Percentiles rank a stretch among this genome's conserved stretches.
Conservation (phyloP, 2,888 invertebrate genomes). For the Heteropelma amictum region DNA sequence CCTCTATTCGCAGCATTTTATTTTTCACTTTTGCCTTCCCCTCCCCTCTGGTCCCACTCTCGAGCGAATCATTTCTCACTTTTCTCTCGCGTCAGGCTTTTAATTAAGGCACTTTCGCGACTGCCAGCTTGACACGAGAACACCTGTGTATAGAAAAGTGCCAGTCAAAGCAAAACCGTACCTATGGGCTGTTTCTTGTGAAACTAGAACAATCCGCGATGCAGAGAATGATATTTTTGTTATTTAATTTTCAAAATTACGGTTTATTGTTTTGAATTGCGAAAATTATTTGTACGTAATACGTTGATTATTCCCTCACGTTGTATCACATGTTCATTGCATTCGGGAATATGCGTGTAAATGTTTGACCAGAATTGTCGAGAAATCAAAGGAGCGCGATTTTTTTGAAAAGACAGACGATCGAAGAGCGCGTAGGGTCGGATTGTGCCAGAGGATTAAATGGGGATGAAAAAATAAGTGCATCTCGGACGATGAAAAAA, state of each 20-base stretch:
- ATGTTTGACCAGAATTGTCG: too few relatives aligned
- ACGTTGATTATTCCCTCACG: too few relatives aligned
- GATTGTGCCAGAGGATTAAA: too few relatives aligned
- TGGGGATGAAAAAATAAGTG: too few relatives aligned
- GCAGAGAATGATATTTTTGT: neutral
- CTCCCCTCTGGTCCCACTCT: constrained; percentile 49
- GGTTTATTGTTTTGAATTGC: too few relatives aligned
- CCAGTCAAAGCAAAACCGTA: neutral
- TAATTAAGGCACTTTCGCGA: constrained; percentile 50
- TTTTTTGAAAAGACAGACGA: too few relatives aligned
- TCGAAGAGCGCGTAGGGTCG: too few relatives aligned
- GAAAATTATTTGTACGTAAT: too few relatives aligned
- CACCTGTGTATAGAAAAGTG: constrained; percentile 44
- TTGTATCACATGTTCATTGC: too few relatives aligned
- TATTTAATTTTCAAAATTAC: neutral
- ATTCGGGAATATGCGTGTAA: too few relatives aligned
- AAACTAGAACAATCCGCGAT: neutral
- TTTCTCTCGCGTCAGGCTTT: constrained; percentile 32
- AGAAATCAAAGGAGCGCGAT: too few relatives aligned
- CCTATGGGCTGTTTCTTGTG: neutral
- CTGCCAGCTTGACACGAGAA: constrained; percentile 39
- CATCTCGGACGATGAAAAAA: too few relatives aligned
- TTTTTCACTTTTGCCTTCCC: neutral
- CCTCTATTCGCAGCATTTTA: neutral
- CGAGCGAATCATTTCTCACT: constrained; percentile 1